Conservation (phyloP, 2,113 vertebrate genomes). For the Chiloscyllium plagiosum region DNA sequence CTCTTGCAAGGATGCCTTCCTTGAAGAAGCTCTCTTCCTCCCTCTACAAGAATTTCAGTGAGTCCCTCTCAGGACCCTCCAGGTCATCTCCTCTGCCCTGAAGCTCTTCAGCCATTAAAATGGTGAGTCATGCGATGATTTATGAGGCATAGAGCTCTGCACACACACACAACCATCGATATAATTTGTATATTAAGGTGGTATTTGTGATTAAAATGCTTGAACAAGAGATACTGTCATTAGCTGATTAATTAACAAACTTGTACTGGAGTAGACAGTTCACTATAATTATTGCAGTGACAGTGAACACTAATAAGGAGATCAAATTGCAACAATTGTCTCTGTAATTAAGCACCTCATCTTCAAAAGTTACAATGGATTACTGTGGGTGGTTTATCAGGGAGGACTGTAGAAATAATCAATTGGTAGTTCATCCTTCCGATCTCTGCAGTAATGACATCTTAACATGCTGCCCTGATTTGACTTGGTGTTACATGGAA, state of each 20-base stretch:
- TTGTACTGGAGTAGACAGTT: not conserved
- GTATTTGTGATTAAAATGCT: not conserved
- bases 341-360: not conserved
- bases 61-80: no score
- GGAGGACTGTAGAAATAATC: not conserved
- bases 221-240: not conserved
- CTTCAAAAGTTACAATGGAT: not conserved
- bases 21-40: no score
- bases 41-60: no score
- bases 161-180: not conserved
- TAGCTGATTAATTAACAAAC: conserved; percentile 16
- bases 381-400: not conserved
- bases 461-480: not conserved
- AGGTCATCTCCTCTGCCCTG: no score
- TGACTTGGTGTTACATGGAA: not conserved
- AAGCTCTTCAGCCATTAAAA: not conserved
- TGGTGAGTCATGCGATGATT: not conserved
- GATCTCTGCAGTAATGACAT: not conserved
- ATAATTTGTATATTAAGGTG: not conserved
- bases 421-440: not conserved
- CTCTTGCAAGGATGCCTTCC: no score
- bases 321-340: not conserved
- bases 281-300: not conserved
- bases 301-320: not conserved
- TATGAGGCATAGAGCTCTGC: not conserved